These are phyloP conservation scores for Phainopepla nitens DNA, from an alignment of 2,113 vertebrate species.

Conservation along the genomic window DNA sequence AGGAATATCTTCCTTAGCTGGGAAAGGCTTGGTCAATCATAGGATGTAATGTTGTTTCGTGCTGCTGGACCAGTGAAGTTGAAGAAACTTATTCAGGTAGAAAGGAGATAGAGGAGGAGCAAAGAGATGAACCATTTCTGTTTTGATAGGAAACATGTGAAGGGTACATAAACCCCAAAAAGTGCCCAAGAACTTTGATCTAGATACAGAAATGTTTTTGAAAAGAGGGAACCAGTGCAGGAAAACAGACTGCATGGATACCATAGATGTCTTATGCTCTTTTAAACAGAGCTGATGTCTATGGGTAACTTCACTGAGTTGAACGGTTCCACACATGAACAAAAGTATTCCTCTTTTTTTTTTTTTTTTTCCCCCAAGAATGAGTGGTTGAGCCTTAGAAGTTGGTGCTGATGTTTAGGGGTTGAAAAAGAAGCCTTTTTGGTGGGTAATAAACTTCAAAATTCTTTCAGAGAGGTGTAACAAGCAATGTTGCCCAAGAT, in stretches of 20 bases:
- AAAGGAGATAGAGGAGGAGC: neutral
- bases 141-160: neutral
- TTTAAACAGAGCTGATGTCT: neutral
- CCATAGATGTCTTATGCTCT: neutral
- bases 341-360: neutral
- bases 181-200: neutral
- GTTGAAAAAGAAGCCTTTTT: neutral
- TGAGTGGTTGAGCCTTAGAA: neutral
- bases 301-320: neutral
- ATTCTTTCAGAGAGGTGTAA: neutral
- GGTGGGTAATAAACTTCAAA: neutral
- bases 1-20: neutral
- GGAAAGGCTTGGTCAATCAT: neutral
- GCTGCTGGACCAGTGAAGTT: neutral
- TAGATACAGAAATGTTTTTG: neutral
- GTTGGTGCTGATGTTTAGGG: neutral
- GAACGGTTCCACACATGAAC: neutral
- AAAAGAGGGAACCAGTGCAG: neutral
- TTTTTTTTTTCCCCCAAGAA: accelerated
- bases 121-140: neutral
- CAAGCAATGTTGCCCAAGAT: neutral
- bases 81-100: neutral
- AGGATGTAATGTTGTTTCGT: neutral
- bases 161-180: neutral
- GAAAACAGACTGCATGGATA: neutral